phyloP scores from a whole-genome alignment of 2,888 invertebrate species.

The Salticus scenicus region DNA sequence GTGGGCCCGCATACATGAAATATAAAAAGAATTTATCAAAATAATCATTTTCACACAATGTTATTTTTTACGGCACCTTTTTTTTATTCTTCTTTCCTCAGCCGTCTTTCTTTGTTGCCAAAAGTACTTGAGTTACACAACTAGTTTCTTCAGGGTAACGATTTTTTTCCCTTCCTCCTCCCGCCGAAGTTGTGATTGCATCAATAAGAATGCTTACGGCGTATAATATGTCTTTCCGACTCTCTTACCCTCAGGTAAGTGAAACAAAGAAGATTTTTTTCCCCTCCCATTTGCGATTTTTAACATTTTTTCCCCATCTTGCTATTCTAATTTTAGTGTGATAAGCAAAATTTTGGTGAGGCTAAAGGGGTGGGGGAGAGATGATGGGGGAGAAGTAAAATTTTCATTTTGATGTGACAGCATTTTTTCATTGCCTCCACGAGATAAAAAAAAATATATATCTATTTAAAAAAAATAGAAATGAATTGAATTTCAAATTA shows the following conservation, averaged over 20 bases:
- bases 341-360: not conserved
- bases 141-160: slow-evolving; percentile 1
- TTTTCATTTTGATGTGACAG: not conserved
- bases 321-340: slow-evolving; percentile 9
- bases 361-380: not conserved
- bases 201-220: slow-evolving; percentile 22
- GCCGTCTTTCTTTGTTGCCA: slow-evolving; percentile 8
- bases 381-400: not conserved
- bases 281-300: not conserved
- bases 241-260: not conserved
- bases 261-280: slow-evolving; percentile 11
- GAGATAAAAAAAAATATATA: not conserved
- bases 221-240: slow-evolving; percentile 7
- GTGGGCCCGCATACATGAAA: slow-evolving; percentile 17
- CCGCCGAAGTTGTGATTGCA: slow-evolving; percentile 15
- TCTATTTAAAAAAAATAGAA: too few relatives aligned
- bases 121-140: slow-evolving; percentile 20
- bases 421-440: not conserved
- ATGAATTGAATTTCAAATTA: not conserved
- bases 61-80: slow-evolving; percentile 9
- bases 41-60: slow-evolving; percentile 18
- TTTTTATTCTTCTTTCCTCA: not conserved
- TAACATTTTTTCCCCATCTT: not conserved
- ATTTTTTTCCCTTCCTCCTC: slow-evolving; percentile 4
- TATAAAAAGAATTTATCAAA: slow-evolving; percentile 8